Base-by-base conservation (phyloP, 2,113 vertebrate species). In the Tor tambroides region DNA sequence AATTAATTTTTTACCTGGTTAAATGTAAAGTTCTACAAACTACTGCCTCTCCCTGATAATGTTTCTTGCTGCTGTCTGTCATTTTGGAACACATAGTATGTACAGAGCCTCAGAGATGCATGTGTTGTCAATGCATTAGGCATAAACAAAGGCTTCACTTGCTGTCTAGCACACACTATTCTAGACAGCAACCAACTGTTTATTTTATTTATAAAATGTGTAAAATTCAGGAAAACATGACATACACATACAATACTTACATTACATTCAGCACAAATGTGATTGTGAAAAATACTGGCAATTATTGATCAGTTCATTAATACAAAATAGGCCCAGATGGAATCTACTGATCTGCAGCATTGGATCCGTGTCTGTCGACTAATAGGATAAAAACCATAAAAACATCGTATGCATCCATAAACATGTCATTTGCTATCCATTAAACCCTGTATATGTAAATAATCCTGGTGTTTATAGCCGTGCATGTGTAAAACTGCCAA, bases 331-430 rank as follows among this genome's bases (percentile, higher is more conserved):
- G 28, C 28, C 12, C 15, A 69, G 28, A 69, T 69, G 30, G 65
- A 69, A 32, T 32, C n/a, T 28, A 63, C 61, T 63, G 0, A 75
- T 78, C 4, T 54, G 14, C 14, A 0, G 49, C 28, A 8, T 2
- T 51, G 8, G n/a, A 30, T 21, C 46, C 46, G 19, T 78, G 75
- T 17, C 14, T n/a, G 6, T 51, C 21, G 6, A 1, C 15, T 78
- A 78, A 78, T 78, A 32, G 32, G 78, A 80, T 80, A 80, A 61
- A 80, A 30, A n/a, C 6, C 54, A 61, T 59, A 80, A 80, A 41
- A 10, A 61, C 23, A 14, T 78, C 75, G 23, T 32, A 78, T n/a
- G 23, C 56, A 61, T 4, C 9, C 35, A 41, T 61, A 80, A 80
- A 41, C 32, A 26, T 30, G 17, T 41, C 11, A 80, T 61, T 80